Conservation (phyloP, 64 coral and sea anemone genomes). For the Porites australiensis region DNA sequence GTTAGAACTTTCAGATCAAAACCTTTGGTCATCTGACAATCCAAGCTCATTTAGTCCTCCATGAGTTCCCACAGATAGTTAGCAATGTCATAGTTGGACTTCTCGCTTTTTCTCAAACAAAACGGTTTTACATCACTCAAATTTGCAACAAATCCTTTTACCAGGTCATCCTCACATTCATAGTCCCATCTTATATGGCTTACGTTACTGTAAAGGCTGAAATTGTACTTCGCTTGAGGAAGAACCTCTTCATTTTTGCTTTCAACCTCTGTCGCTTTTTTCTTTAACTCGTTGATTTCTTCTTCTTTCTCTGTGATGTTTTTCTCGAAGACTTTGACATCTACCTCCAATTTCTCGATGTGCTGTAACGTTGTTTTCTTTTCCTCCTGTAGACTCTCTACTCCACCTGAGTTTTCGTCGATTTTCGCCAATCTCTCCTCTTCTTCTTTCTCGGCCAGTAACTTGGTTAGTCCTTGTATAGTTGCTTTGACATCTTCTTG, state of each 20-base stretch:
- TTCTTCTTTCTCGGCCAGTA: constrained; percentile 20
- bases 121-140: constrained; percentile 93
- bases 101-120: constrained; percentile 80
- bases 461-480: constrained; percentile 25
- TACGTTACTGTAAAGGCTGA: constrained; percentile 93
- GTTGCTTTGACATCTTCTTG: constrained; percentile 50
- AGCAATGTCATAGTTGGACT: constrained; percentile 68
- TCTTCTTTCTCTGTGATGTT: constrained; percentile 11
- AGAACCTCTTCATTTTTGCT: constrained; percentile 69
- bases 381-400: constrained; percentile 49
- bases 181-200: constrained; percentile 98
- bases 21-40: too few species aligned
- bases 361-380: constrained; percentile 50
- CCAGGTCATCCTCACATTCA: constrained; percentile 79
- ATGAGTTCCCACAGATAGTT: constrained; percentile 95
- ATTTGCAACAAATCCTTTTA: constrained; percentile 90
- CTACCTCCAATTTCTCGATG: constrained; percentile 74
- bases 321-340: constrained; percentile 40
- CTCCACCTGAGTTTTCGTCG: constrained; percentile 1
- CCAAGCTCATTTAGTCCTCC: constrained; percentile 9
- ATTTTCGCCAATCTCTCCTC: not conserved
- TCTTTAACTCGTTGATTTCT: constrained; percentile 43
- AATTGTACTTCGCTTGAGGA: constrained; percentile 93
- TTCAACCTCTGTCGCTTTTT: constrained; percentile 57
- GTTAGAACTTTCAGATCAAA: too few species aligned